A percentile compares a stretch with the other conserved stretches of the same genome.
Evolutionary conservation across 2,888 invertebrate species (phyloP).

Genomic region (Thyatira batis): DNA sequence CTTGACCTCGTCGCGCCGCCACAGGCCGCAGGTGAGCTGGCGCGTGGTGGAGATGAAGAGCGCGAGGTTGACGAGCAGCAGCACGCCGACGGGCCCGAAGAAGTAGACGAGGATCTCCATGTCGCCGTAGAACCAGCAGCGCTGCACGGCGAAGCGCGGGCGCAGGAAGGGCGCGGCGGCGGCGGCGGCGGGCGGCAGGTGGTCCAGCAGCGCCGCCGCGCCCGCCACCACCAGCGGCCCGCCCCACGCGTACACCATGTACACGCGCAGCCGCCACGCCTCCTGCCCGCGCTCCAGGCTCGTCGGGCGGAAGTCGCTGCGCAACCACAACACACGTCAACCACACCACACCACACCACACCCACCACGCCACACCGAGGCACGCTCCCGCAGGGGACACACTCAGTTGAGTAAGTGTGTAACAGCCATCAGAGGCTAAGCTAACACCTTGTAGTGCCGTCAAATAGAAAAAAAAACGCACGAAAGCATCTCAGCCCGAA

Average conservation of each 20-base stretch:
- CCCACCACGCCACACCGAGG: neutral
- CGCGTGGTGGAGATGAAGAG: constrained; percentile 91
- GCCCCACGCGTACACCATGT: constrained; percentile 93
- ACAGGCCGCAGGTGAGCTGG: constrained; percentile 92
- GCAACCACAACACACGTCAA: constrained; percentile 9
- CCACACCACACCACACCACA: neutral
- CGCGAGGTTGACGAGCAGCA: constrained; percentile 89
- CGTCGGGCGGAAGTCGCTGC: constrained; percentile 91
- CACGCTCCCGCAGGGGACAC: neutral
- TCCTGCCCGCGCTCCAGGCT: constrained; percentile 93
- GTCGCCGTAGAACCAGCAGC: constrained; percentile 93
- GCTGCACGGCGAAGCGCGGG: constrained; percentile 89
- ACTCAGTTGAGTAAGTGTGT: no score
- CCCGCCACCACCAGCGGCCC: constrained; percentile 89
- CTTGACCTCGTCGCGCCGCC: constrained; percentile 94
- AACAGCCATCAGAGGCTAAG: no score
- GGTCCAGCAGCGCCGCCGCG: constrained; percentile 88
- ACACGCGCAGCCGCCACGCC: constrained; percentile 88
- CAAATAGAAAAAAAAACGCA: no score
- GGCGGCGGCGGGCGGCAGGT: constrained; percentile 81
- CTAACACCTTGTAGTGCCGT: no score
- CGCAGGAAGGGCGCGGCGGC: constrained; percentile 84
- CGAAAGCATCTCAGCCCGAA: no score
- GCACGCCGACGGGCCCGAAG: constrained; percentile 91
- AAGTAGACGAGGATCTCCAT: constrained; percentile 92